Evolutionary conservation across 2,113 vertebrate genomes (phyloP).

Genomic region (Oryzias woworae): DNA sequence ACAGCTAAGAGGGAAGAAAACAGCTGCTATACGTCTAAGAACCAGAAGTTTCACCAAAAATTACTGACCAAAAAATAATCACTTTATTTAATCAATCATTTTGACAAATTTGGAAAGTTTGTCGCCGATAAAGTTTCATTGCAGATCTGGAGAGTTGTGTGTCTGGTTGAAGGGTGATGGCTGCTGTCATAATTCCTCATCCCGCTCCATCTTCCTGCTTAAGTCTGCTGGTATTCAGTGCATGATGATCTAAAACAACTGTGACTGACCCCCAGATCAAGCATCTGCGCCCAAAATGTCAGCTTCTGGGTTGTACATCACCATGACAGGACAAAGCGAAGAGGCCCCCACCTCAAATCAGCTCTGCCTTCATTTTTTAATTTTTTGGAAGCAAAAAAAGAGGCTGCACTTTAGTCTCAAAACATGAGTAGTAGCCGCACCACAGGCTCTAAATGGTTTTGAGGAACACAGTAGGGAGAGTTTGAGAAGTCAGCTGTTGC

Average conservation of each 20-base stretch:
- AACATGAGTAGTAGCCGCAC: constrained; percentile 34
- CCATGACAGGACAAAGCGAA: background rate
- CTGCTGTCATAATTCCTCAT: constrained; percentile 59
- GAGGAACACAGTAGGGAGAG: constrained; percentile 67
- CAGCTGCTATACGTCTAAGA: background rate
- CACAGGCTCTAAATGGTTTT: constrained; percentile 66
- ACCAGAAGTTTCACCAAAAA: background rate
- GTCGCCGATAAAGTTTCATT: background rate
- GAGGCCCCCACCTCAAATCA: constrained; percentile 5
- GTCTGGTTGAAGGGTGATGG: constrained; percentile 31
- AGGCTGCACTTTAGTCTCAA: constrained; percentile 45
- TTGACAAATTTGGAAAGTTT: background rate
- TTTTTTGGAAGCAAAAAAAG: constrained; percentile 15
- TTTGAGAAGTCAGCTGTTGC: constrained; percentile 68
- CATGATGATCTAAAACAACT: constrained; percentile 80
- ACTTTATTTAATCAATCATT: too few relatives aligned
- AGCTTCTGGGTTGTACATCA: constrained; percentile 39
- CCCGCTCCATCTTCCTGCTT: constrained; percentile 62
- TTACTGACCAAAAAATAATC: too few relatives aligned
- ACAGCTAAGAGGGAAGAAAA: background rate
- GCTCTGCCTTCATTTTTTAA: background rate
- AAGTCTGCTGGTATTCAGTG: constrained; percentile 70
- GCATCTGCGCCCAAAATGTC: constrained; percentile 60
- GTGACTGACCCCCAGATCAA: constrained; percentile 68
- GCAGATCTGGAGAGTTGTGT: constrained; percentile 8